Conservation (phyloP, 2,888 invertebrate species). For the Pandemis cinnamomeana region DNA sequence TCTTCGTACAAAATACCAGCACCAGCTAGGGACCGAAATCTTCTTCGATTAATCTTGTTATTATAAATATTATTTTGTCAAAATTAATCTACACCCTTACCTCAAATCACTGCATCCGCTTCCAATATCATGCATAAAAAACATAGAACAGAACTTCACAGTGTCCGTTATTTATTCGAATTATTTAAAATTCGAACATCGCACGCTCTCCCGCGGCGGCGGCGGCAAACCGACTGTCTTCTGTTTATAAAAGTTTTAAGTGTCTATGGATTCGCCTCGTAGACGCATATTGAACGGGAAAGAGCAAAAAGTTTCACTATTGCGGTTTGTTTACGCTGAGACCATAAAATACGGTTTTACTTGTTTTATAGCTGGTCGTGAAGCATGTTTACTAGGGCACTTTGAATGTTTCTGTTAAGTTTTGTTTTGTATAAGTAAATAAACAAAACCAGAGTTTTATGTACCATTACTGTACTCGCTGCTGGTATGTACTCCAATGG, state of each 20-base stretch:
- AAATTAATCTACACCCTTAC: conserved; percentile 33
- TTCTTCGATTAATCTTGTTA: too few relatives aligned
- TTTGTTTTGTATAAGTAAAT: background rate
- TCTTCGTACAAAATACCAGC: too few relatives aligned
- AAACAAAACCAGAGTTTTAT: background rate
- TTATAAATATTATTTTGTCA: background rate
- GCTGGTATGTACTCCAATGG: too few relatives aligned
- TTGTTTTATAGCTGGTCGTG: conserved; percentile 14
- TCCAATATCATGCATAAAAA: conserved; percentile 37
- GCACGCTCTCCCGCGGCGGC: conserved; percentile 32
- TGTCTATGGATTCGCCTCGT: conserved; percentile 1
- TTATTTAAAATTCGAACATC: conserved; percentile 16
- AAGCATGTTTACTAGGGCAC: conserved; percentile 9
- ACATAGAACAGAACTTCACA: conserved; percentile 38
- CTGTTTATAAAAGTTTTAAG: conserved; percentile 16
- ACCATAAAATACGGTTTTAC: conserved; percentile 28
- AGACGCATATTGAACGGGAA: conserved; percentile 13
- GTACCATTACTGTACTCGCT: background rate
- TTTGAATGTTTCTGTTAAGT: background rate
- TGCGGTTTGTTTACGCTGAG: conserved; percentile 42
- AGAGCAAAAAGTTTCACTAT: conserved; percentile 40
- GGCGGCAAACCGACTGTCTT: conserved; percentile 40
- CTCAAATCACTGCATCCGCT: conserved; percentile 42
- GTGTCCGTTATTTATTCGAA: conserved; percentile 37
- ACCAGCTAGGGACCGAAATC: too few relatives aligned